Evolutionary conservation across 37 sponge, comb jelly and placozoan genomes (phyloP).

Genomic region (Eunapius fragilis): DNA sequence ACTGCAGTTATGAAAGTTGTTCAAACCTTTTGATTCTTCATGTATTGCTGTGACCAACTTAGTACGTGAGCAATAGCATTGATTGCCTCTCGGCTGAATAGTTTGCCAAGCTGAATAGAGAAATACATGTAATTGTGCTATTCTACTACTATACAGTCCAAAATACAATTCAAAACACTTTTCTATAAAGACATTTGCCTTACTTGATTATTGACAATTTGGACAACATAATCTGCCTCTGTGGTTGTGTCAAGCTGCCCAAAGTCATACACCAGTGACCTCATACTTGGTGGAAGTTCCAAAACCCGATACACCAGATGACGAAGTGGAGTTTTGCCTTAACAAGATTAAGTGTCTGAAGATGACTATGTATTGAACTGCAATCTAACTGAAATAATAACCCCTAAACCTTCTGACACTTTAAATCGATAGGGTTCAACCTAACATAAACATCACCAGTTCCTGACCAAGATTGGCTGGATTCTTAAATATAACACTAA

Average conservation of each 20-base stretch:
- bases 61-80: slow-evolving; percentile 31
- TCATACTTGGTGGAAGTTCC: slow-evolving; percentile 63
- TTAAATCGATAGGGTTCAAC: too few species aligned
- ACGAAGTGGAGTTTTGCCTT: slow-evolving; percentile 68
- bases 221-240: slow-evolving; percentile 39
- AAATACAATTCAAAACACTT: neutral
- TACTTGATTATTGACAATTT: slow-evolving; percentile 43
- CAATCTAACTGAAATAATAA: too few species aligned
- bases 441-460: too few species aligned
- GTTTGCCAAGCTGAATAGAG: neutral
- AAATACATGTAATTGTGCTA: neutral
- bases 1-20: neutral
- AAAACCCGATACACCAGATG: slow-evolving; percentile 78
- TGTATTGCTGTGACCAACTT: slow-evolving; percentile 36
- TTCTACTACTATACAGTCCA: too few species aligned
- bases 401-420: too few species aligned
- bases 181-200: too few species aligned
- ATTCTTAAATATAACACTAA: neutral
- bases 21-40: slow-evolving; percentile 24
- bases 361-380: too few species aligned
- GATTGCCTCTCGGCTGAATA: neutral
- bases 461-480: too few species aligned
- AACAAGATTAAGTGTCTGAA: neutral
- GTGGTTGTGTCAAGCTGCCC: slow-evolving; percentile 43
- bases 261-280: slow-evolving; percentile 77